phyloP scores from a whole-genome alignment of 2,888 invertebrate species.

The Drosophila maculinotata region DNA sequence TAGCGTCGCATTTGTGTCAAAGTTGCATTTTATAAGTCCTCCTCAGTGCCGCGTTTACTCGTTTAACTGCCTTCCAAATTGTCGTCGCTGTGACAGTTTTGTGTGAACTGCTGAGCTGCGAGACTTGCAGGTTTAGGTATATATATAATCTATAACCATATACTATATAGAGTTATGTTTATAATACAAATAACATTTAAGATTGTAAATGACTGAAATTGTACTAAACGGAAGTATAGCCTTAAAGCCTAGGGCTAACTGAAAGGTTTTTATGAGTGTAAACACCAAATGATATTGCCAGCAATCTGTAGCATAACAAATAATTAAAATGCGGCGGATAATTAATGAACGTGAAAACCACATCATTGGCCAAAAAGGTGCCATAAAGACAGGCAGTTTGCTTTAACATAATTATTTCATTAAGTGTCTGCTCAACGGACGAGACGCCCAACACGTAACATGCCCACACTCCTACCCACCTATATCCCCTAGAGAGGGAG shows the following conservation, averaged over 20 bases:
- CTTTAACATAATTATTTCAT: constrained; percentile 77
- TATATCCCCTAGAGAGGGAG: not conserved
- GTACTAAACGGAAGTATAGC: not conserved
- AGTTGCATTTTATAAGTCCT: constrained; percentile 48
- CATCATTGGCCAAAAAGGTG: constrained; percentile 57
- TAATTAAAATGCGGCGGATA: constrained; percentile 39
- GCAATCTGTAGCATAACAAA: constrained; percentile 23
- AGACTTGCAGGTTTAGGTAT: not conserved
- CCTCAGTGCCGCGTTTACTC: constrained; percentile 17
- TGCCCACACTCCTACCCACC: not conserved
- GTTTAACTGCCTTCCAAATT: constrained; percentile 20
- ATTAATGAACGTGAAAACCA: constrained; percentile 71
- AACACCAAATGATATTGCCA: constrained; percentile 19
- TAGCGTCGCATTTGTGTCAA: constrained; percentile 60
- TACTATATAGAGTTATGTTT: not conserved
- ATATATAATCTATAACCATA: not conserved
- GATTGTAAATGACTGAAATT: too few species aligned
- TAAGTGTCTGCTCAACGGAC: constrained; percentile 58
- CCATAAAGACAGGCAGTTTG: constrained; percentile 48
- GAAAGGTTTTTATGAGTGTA: constrained; percentile 4
- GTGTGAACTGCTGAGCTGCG: constrained; percentile 21
- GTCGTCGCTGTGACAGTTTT: constrained; percentile 33
- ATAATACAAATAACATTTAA: too few species aligned
- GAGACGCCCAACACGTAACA: constrained; percentile 2
- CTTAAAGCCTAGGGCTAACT: not conserved